Conservation (phyloP, 1,140 invertebrate genomes). For the Orchestia grillus region DNA sequence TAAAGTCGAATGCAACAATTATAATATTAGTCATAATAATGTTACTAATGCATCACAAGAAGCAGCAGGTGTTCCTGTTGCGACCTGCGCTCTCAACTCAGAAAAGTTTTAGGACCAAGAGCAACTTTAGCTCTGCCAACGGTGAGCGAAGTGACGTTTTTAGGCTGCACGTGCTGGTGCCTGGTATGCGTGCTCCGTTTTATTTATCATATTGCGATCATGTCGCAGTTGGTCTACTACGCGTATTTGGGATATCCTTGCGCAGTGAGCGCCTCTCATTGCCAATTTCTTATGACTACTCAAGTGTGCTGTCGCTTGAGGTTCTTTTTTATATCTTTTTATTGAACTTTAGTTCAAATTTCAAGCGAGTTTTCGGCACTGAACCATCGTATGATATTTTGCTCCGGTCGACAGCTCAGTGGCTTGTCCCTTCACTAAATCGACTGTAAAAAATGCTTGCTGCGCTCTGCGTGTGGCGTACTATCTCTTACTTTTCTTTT, state of each 20-base stretch:
- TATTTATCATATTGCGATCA: not conserved
- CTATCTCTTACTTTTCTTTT: not conserved
- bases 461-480: not conserved
- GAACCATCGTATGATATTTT: not conserved
- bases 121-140: not conserved
- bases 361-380: not conserved
- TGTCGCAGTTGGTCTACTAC: not conserved
- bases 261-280: not conserved
- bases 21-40: too few relatives aligned
- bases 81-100: not conserved
- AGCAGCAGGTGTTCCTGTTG: not conserved
- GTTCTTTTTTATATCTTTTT: not conserved
- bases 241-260: not conserved
- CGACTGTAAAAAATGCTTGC: not conserved
- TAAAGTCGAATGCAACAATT: too few relatives aligned
- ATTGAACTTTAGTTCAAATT: not conserved
- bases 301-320: not conserved
- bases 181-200: not conserved
- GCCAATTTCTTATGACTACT: not conserved
- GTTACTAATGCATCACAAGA: not conserved
- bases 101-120: not conserved
- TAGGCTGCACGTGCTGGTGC: not conserved
- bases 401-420: not conserved
- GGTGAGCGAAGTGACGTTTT: not conserved
- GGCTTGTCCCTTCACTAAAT: not conserved